Base-by-base conservation (phyloP, 2,113 vertebrate species). In the Crotalus horridus region DNA sequence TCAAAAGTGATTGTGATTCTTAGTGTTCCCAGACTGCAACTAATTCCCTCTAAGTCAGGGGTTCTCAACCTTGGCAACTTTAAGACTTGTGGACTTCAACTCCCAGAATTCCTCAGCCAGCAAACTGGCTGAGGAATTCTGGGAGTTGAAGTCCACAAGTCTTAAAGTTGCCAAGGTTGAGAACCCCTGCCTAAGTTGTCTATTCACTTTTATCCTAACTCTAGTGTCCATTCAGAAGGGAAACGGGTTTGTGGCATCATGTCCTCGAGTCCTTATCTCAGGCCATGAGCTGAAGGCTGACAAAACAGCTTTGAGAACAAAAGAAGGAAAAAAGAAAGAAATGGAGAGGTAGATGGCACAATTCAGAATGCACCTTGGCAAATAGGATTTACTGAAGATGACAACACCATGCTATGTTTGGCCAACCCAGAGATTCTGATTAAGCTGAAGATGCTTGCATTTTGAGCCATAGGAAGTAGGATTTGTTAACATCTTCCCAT, bases 381-480 rank as follows among this genome's bases (percentile, higher is more conserved):
- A 56, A 46, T 23, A 33, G 26, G 5, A n/a, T 21, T 39, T 51
- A 6, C 23, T 26, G 23, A 24, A 59, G 15, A 56, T 59, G 54
- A 93, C 53, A 59, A 93, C n/a, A 89, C 23, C 81, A 61, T 54
- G 64, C n/a, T 93, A 86, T 91, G 54, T 54, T 85, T 90, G 85
- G 58, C 89, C 58, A 21, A 58, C 24, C 39, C 48, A 46, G 48
- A 87, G 89, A 48, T 86, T 54, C 29, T 87, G 55, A 86, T 64
- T 48, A 90, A 58, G 69, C 89, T 59, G 51, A 93, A 87, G 85
- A 74, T 90, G 85, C 39, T 13, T 56, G 81, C 15, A 48, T 24
- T 55, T 87, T 69, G 90, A 93, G 55, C 56, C 87, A 87, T 58
- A 93, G 69, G 48, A 90, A 33, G 58, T 39, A n/a, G 24, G 48